Percentiles rank a stretch among this genome's conserved stretches.
These are phyloP conservation scores for Chelon labrosus DNA, from an alignment of 2,797 vertebrate species.

Conservation along the genomic window DNA sequence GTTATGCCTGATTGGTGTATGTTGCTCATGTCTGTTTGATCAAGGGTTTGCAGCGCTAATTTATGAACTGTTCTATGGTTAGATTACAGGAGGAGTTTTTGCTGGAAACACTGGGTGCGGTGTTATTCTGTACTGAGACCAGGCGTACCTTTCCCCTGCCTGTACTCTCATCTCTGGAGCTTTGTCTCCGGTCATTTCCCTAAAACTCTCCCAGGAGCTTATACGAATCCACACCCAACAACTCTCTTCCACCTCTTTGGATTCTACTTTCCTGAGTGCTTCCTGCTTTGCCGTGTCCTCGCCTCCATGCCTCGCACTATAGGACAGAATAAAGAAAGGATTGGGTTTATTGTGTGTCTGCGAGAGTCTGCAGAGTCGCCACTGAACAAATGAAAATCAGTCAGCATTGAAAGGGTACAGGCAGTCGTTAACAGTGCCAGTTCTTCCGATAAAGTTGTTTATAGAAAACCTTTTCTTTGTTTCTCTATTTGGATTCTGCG, in stretches of 20 bases:
- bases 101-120: slow-evolving; percentile 44
- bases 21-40: too few relatives aligned
- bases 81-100: slow-evolving; percentile 23
- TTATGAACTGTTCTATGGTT: not conserved
- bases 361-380: not conserved
- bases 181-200: slow-evolving; percentile 72
- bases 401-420: not conserved
- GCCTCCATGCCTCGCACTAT: slow-evolving; percentile 41
- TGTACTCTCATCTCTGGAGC: slow-evolving; percentile 72
- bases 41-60: not conserved
- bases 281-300: slow-evolving; percentile 49
- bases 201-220: slow-evolving; percentile 56
- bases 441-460: not conserved
- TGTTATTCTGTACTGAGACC: slow-evolving; percentile 49
- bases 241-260: slow-evolving; percentile 38
- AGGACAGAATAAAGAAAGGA: slow-evolving; percentile 40
- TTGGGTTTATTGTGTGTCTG: slow-evolving; percentile 26
- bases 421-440: not conserved
- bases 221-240: slow-evolving; percentile 70
- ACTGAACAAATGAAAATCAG: slow-evolving; percentile 13
- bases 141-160: slow-evolving; percentile 56
- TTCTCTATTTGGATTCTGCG: not conserved
- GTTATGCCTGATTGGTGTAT: too few relatives aligned
- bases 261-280: slow-evolving; percentile 62
- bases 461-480: not conserved